Base-by-base conservation (phyloP, 2,888 invertebrate genomes). In the Podabrus alpinus region DNA sequence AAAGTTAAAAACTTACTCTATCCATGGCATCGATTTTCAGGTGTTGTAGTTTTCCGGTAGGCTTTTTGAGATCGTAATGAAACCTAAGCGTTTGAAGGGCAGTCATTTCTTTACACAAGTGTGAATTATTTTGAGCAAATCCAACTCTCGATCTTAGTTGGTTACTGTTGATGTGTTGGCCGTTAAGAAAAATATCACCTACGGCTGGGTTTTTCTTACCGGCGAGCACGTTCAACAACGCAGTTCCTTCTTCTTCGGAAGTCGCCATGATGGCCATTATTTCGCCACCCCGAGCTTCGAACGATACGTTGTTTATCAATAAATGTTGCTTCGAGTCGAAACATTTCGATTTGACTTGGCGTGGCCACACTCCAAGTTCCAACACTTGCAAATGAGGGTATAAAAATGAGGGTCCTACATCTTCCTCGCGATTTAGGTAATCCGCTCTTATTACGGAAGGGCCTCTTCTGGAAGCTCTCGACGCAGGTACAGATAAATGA, bases 261-360 rank as follows among this genome's bases (percentile, higher is more conserved):
- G 97, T 97, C 1, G 97, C 94, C 92, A 98, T 92, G 17, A 98
- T 91, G 2, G 97, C 97, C 82, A 97, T 89, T 64, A 97, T 91
- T 88, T 98, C 97, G 2, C 97, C 97, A 0, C 96, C 97, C 80
- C 94, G 93, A 21, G 95, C 94, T 87, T 98, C 97, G 81, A 97
- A 92, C 24, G 95, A 94, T 9, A 97, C 90, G 3, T 94, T 93
- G 68, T 94, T 87, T 68, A 87, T 81, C 3, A 87, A 82, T 10
- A 87, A 82, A 73, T 87, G 87, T 59, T 84, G 85, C 68, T 83
- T 84, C 9, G 84, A 82, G 17, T 79, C 73, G 9, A 79, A 81
- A 80, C 78, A 80, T 61, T 29, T 71, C 0, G 73, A 75, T 25
- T 74, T 73, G 4, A 72, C 73, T 9, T 77, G 70, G 59, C 66